A percentile compares a stretch with the other conserved stretches of the same genome.
Conservation (phyloP, 2,888 invertebrate species). For the Phania funesta region DNA sequence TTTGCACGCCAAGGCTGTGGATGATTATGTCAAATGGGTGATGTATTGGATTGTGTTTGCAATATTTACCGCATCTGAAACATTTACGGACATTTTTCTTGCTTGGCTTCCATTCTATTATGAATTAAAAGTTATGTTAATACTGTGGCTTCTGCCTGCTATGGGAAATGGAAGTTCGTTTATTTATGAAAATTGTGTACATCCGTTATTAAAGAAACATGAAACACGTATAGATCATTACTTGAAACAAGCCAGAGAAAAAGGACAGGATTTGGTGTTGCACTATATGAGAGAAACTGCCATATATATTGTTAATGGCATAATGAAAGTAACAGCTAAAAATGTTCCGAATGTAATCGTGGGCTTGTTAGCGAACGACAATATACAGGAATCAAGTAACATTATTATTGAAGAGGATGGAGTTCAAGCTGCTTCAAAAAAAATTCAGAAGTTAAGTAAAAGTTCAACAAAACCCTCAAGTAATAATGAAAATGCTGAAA, state of each 20-base stretch:
- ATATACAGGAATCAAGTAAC: background rate
- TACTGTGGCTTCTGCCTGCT: constrained; percentile 96
- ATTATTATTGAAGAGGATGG: constrained; percentile 21
- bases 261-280: constrained; percentile 41
- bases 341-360: constrained; percentile 32
- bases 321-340: constrained; percentile 28
- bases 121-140: constrained; percentile 95
- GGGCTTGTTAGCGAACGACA: background rate
- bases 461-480: background rate
- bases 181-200: constrained; percentile 95
- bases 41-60: constrained; percentile 99
- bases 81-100: constrained; percentile 94
- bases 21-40: constrained; percentile 99
- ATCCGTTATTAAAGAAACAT: constrained; percentile 92
- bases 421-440: background rate
- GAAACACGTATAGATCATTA: constrained; percentile 83
- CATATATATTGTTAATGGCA: background rate
- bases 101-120: constrained; percentile 98
- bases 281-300: constrained; percentile 15
- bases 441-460: background rate
- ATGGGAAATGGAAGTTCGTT: constrained; percentile 96
- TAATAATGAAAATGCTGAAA: background rate
- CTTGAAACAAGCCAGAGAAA: constrained; percentile 81
- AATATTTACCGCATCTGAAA: constrained; percentile 93
- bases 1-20: constrained; percentile 96